Conservation (phyloP, 2,888 invertebrate genomes). For the Brenthis hecate region DNA sequence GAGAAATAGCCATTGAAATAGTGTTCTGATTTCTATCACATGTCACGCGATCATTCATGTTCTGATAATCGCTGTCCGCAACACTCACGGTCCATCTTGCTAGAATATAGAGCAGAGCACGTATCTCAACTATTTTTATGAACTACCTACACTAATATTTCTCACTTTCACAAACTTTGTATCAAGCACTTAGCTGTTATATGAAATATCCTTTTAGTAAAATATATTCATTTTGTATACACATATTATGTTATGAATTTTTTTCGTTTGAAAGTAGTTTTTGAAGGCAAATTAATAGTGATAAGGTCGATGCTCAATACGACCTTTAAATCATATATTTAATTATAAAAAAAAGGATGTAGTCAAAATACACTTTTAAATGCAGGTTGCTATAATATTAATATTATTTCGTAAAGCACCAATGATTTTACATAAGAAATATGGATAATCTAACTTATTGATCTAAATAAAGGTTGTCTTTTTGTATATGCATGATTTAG, state of each 20-base stretch:
- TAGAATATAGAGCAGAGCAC: constrained; percentile 29
- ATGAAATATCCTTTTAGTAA: too few species aligned
- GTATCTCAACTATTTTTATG: constrained; percentile 24
- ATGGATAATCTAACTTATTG: not conserved
- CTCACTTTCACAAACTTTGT: constrained; percentile 13
- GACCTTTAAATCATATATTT: too few species aligned
- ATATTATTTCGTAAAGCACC: too few species aligned
- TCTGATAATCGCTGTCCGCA: constrained; percentile 46
- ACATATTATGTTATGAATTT: too few species aligned
- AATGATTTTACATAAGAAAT: too few species aligned
- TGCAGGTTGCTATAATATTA: too few species aligned
- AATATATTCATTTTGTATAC: too few species aligned
- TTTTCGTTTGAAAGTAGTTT: too few species aligned
- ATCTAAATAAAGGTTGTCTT: not conserved
- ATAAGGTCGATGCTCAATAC: too few species aligned
- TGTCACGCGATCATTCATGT: constrained; percentile 51
- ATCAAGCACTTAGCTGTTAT: not conserved
- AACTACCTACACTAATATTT: constrained; percentile 7
- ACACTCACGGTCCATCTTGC: constrained; percentile 35
- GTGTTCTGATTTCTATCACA: constrained; percentile 45
- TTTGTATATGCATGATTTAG: not conserved
- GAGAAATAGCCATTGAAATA: constrained; percentile 40
- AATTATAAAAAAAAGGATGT: too few species aligned
- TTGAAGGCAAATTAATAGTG: too few species aligned
- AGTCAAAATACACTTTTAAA: too few species aligned